Base-by-base conservation (phyloP, 2,797 vertebrate genomes). In the Rhinophrynus dorsalis region DNA sequence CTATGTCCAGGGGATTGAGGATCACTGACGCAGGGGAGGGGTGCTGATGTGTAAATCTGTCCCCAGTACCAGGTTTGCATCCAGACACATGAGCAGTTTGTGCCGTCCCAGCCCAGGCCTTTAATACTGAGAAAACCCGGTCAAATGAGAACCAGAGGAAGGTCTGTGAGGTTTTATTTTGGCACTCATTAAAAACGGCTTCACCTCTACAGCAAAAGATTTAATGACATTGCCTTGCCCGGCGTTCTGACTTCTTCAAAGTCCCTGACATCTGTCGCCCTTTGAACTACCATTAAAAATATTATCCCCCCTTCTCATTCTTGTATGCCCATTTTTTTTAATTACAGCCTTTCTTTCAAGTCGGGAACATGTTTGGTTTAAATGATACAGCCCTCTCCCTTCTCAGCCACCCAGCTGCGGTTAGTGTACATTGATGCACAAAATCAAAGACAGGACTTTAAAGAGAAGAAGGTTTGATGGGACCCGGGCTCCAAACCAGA, bases 401-500 rank as follows among this genome's bases (percentile, higher is more conserved):
- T 88, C 89, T 88, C 83, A 87, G 90, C 90, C 90, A 89, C 94
- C 93, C 96, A 98, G 94, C 95, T 97, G 96, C 90, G 95, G 89
- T 92, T 90, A 91, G 89, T 91, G 91, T 88, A 93, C 92, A 96
- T 96, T 96, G 93, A 95, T 95, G 94, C 92, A 84, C 91, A 48
- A 52, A 96, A 96, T 96, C 94, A 95, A 93, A 96, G 91, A 90
- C 88, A 86, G 89, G 92, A 94, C 94, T 96, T 96, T 96, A 97
- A 98, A 97, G 94, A 91, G 83, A 89, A 88, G 32, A 40, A 92
- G 90, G 93, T 91, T 94, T 91, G 95, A 95, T 94, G 95, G 95
- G 95, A 95, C 95, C 92, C 93, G 93, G 93, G 94, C 94, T 90
- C 92, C 88, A 87, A 91, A 94, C 93, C 96, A 98, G 95, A 98